Percentiles rank a stretch among this genome's conserved stretches.
Evolutionary conservation across 2,797 vertebrate genomes (phyloP).

Genomic region (Muscicapa comitata): DNA sequence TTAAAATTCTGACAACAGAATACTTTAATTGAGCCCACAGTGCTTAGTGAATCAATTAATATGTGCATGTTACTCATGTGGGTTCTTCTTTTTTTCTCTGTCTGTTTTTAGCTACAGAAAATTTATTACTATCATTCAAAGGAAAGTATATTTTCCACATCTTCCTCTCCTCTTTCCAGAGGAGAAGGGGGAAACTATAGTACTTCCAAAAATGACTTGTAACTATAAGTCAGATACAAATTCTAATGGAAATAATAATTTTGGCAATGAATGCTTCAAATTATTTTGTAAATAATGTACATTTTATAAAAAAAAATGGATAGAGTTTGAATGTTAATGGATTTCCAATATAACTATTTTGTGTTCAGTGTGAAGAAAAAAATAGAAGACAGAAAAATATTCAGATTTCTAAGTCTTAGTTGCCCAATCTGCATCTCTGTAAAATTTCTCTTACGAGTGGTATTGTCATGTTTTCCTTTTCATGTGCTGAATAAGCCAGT

Average conservation of each 20-base stretch:
- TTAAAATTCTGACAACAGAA: conserved; percentile 39
- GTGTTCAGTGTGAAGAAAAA: background rate
- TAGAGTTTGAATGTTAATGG: background rate
- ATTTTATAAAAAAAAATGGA: background rate
- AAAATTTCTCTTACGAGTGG: conserved; percentile 28
- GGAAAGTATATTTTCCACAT: conserved; percentile 10
- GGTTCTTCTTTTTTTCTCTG: conserved; percentile 43
- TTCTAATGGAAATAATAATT: conserved; percentile 42
- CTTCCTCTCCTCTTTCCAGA: background rate
- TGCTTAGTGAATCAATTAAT: conserved; percentile 32
- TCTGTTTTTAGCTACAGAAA: conserved; percentile 48
- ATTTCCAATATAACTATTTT: conserved; percentile 1
- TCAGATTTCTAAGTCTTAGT: background rate
- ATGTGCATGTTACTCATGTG: background rate
- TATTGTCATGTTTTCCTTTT: conserved; percentile 61
- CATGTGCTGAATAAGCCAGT: conserved; percentile 33
- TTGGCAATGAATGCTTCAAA: conserved; percentile 35
- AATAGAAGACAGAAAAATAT: background rate
- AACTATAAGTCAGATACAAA: conserved; percentile 42
- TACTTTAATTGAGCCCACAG: conserved; percentile 41
- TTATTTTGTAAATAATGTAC: background rate
- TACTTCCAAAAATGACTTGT: conserved; percentile 25
- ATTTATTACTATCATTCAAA: background rate
- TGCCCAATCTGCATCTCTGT: conserved; percentile 18
- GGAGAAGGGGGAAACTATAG: background rate